phyloP scores from a whole-genome alignment of 2,113 vertebrate genomes.

The Serinus canaria region DNA sequence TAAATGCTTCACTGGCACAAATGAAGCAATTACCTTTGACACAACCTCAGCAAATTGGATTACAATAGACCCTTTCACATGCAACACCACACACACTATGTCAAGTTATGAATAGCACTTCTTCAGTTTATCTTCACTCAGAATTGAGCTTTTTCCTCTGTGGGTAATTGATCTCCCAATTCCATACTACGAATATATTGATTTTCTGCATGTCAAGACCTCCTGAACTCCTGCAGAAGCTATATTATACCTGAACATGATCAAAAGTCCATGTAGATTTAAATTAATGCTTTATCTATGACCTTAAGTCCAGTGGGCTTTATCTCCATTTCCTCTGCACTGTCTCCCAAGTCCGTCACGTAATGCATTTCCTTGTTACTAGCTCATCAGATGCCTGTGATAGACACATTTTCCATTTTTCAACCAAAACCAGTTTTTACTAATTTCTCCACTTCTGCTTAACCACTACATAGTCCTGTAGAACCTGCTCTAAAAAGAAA shows the following conservation, averaged over 20 bases:
- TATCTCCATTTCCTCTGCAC: neutral
- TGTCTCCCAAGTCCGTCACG: neutral
- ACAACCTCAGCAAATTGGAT: neutral
- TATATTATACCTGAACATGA: neutral
- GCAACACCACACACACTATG: neutral
- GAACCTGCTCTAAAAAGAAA: neutral
- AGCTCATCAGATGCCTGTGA: neutral
- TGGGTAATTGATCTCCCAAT: neutral
- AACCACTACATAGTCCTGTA: neutral
- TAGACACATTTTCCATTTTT: neutral
- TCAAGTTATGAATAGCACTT: neutral
- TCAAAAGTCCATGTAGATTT: neutral
- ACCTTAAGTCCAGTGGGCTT: neutral
- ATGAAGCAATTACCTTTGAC: constrained; percentile 15
- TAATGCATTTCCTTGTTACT: neutral
- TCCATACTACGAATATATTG: neutral
- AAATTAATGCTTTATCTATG: neutral
- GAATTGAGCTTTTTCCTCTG: neutral
- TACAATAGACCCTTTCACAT: neutral
- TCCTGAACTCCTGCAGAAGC: neutral
- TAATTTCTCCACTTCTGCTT: neutral
- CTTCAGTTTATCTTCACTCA: neutral
- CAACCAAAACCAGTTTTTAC: neutral
- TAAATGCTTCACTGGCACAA: neutral
- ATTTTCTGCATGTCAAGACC: neutral